Percentiles rank a stretch among this genome's conserved stretches.
Conservation (phyloP, 1,140 invertebrate genomes). For the Babylonia areolata region DNA sequence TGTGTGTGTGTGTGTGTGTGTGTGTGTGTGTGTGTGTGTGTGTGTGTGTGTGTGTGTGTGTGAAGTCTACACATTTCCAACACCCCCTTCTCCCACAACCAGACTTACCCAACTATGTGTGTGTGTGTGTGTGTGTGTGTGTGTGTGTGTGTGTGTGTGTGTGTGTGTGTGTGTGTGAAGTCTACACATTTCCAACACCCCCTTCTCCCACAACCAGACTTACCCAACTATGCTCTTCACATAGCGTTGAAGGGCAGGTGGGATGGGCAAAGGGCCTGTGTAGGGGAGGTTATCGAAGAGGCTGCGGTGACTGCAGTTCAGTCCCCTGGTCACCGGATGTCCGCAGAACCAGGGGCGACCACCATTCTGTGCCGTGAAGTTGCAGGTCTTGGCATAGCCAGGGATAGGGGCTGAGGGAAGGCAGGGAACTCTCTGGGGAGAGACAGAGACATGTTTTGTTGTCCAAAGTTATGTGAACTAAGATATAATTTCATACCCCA, state of each 20-base stretch:
- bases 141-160: conserved; percentile 2
- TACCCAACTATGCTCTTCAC: not conserved
- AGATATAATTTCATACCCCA: too few species aligned
- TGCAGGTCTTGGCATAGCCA: not conserved
- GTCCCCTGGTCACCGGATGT: not conserved
- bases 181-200: not conserved
- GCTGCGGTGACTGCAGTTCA: not conserved
- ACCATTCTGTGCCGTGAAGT: not conserved
- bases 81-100: too few species aligned
- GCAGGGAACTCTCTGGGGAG: not conserved
- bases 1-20: conserved; percentile 12
- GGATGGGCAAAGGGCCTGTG: not conserved
- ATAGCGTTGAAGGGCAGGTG: not conserved
- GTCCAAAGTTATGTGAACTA: too few species aligned
- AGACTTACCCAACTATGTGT: not conserved
- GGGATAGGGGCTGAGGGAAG: not conserved
- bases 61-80: not conserved
- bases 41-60: not conserved
- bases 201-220: not conserved
- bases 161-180: not conserved
- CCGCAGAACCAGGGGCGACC: not conserved
- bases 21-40: conserved; percentile 8
- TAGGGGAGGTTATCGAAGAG: not conserved
- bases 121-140: conserved; percentile 13
- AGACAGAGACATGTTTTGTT: too few species aligned